A percentile compares a stretch with the other conserved stretches of the same genome.
Conservation (phyloP, 2,888 invertebrate genomes). For the Lasioglossum morio region DNA sequence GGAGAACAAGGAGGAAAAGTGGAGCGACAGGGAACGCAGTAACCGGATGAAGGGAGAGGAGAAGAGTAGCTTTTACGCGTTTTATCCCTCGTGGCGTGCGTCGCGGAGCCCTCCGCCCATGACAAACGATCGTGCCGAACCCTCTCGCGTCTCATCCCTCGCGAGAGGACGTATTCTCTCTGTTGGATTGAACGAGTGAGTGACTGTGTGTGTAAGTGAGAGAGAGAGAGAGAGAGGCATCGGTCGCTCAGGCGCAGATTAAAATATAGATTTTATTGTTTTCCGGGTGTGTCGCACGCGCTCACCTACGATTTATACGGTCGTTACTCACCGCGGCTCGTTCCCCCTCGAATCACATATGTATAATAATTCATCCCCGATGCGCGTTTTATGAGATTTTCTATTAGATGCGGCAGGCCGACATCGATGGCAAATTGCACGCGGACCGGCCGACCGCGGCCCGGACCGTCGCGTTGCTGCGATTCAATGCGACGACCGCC, state of each 20-base stretch:
- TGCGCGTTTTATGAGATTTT: constrained; percentile 76
- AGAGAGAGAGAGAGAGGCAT: constrained; percentile 29
- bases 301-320: constrained; percentile 78
- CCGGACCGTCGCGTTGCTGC: constrained; percentile 22
- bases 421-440: constrained; percentile 68
- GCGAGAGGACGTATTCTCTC: constrained; percentile 63
- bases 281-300: constrained; percentile 73
- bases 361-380: constrained; percentile 77
- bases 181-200: background rate
- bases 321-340: constrained; percentile 76
- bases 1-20: background rate
- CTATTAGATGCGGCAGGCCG: constrained; percentile 71
- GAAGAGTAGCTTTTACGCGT: constrained; percentile 67
- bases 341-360: constrained; percentile 71
- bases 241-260: constrained; percentile 75
- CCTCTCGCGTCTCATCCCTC: constrained; percentile 52
- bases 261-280: constrained; percentile 84
- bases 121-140: constrained; percentile 77
- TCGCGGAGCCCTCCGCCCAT: constrained; percentile 61
- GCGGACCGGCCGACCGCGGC: constrained; percentile 38
- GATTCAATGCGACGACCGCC: constrained; percentile 34
- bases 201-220: background rate
- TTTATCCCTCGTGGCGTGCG: constrained; percentile 64
- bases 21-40: background rate
- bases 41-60: background rate